Base-by-base conservation (phyloP, 2,797 vertebrate genomes). In the Simalia tracyae region DNA sequence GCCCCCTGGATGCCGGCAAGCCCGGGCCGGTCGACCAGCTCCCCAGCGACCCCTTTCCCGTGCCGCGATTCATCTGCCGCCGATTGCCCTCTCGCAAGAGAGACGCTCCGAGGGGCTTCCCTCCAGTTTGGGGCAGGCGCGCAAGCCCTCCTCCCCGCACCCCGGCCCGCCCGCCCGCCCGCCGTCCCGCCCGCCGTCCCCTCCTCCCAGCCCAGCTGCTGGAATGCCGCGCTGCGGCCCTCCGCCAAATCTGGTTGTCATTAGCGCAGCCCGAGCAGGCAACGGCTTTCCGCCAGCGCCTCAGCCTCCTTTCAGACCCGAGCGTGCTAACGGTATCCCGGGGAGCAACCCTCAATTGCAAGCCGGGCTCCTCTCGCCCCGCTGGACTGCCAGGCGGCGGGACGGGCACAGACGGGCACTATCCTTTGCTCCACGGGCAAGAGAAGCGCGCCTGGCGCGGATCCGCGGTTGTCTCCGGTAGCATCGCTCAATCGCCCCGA, bases 191-290 rank as follows among this genome's bases (percentile, higher is more conserved):
- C 31, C 12, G 17, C 19, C 76, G 81, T 14, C 76, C 6, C 90
- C 7, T 97, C 97, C 97, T 96, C 92, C 96, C 95, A 97, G 98
- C 98, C 98, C 97, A 94, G 93, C 94, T 89, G 93, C 94, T 97
- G 97, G 97, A 97, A 97, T 96, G 97, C 95, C 90, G 95, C 90
- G 94, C 96, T 92, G 94, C 96, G 95, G 95, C 95, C 96, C 97
- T 97, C 91, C 91, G 97, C 94, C 97, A 98, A 98, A 98, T 98
- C 97, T 99, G 98, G 98, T 98, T 98, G 97, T 98, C 97, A 98
- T 99, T 98, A 98, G 93, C 76, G 61, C 92, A 95, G 95, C 95
- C 95, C 94, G 46, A 50, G 91, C 61, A 89, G 54, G 87, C 76
- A 46, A 90, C 93, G 94, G 11, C 93, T 93, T 86, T 84, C 95